Conservation (phyloP, 1,140 invertebrate genomes). For the Akabosia matsudoensis region DNA sequence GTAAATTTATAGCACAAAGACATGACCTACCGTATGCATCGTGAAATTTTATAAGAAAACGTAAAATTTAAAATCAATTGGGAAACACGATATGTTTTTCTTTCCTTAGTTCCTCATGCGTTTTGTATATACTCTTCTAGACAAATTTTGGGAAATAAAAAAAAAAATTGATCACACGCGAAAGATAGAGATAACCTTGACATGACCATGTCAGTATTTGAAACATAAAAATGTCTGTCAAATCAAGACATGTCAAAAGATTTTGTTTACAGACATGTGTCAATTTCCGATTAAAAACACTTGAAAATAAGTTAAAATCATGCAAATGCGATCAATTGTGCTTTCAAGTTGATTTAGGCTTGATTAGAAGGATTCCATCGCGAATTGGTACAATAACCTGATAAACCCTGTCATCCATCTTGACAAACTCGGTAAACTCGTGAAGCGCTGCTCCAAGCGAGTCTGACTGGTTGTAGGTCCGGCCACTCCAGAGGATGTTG, state of each 20-base stretch:
- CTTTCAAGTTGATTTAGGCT: not conserved
- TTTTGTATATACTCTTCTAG: too few relatives aligned
- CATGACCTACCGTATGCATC: too few relatives aligned
- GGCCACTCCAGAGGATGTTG: not conserved
- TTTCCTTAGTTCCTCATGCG: too few relatives aligned
- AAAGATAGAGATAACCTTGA: not conserved
- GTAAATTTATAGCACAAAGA: too few relatives aligned
- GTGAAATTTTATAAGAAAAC: too few relatives aligned
- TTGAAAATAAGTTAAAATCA: not conserved
- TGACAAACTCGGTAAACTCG: slow-evolving; percentile 17
- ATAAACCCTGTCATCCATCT: slow-evolving; percentile 4
- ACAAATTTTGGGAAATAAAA: too few relatives aligned
- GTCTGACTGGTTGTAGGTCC: not conserved
- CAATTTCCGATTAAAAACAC: not conserved
- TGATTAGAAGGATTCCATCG: not conserved
- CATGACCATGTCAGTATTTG: too few relatives aligned
- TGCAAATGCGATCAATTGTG: not conserved
- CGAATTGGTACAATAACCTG: slow-evolving; percentile 6
- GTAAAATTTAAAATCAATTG: too few relatives aligned
- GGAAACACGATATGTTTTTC: too few relatives aligned
- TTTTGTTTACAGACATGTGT: not conserved
- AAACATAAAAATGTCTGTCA: too few relatives aligned
- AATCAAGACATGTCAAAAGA: too few relatives aligned
- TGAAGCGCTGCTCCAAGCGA: not conserved
- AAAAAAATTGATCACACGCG: too few relatives aligned